These are phyloP conservation scores for Pristiophorus japonicus DNA, from an alignment of 2,113 vertebrate species.

Conservation along the genomic window DNA sequence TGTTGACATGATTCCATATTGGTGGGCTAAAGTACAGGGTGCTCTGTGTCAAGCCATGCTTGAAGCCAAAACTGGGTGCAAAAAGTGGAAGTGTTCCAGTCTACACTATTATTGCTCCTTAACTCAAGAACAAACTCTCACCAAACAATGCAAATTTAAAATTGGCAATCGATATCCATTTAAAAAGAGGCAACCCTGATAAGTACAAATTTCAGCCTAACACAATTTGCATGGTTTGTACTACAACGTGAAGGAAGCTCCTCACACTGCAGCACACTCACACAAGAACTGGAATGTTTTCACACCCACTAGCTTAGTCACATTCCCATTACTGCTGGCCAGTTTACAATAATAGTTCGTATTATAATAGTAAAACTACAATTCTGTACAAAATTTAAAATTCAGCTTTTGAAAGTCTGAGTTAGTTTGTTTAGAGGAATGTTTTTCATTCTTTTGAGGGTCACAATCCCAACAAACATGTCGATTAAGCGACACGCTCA, in stretches of 20 bases:
- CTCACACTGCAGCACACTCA: not conserved
- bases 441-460: not conserved
- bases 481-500: not conserved
- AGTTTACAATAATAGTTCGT: not conserved
- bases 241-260: not conserved
- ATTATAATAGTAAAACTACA: no score
- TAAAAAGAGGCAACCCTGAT: not conserved
- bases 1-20: not conserved
- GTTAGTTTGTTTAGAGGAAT: not conserved
- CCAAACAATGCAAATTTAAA: not conserved
- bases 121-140: not conserved
- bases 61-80: not conserved
- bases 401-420: not conserved
- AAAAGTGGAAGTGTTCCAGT: not conserved
- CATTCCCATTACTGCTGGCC: not conserved
- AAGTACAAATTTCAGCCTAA: not conserved
- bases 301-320: not conserved
- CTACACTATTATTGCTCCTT: not conserved
- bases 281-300: not conserved
- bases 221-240: not conserved
- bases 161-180: no score
- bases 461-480: not conserved
- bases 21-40: not conserved
- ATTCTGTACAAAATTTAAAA: not conserved
- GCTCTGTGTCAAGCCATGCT: not conserved